phyloP scores from a whole-genome alignment of 1,140 invertebrate species.

The Aphelinus atriplicis region DNA sequence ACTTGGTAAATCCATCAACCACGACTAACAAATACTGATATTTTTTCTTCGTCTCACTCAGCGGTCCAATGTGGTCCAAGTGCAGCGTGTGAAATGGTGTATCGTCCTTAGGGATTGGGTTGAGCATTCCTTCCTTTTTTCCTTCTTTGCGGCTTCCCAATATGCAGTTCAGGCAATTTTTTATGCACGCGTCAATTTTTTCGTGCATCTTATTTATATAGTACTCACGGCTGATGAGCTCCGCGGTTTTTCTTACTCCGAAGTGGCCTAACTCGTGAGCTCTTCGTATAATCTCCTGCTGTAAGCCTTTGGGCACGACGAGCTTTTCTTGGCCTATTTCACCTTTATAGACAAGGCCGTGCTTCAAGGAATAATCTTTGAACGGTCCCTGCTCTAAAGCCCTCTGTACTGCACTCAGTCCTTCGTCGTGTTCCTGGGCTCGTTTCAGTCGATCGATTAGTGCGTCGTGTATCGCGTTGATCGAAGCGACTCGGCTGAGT shows the following conservation, averaged over 20 bases:
- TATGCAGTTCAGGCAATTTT: constrained; percentile 17
- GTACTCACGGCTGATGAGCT: not conserved
- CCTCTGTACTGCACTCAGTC: constrained; percentile 12
- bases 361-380: constrained; percentile 12
- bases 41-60: not conserved
- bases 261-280: constrained; percentile 4
- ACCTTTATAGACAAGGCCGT: constrained; percentile 34
- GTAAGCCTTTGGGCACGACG: not conserved
- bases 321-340: not conserved
- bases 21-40: not conserved
- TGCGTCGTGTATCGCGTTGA: not conserved
- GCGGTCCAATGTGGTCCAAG: not conserved
- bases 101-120: not conserved
- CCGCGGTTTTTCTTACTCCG: not conserved
- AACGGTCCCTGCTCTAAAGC: constrained; percentile 5
- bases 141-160: not conserved
- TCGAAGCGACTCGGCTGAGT: constrained; percentile 46
- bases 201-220: not conserved
- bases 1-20: not conserved
- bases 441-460: constrained; percentile 10
- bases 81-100: not conserved
- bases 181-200: not conserved
- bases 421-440: constrained; percentile 28
- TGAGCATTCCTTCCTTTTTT: not conserved
- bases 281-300: not conserved